Base-by-base conservation (phyloP, 2,113 vertebrate species). In the Sinocyclocheilus rhinocerous region DNA sequence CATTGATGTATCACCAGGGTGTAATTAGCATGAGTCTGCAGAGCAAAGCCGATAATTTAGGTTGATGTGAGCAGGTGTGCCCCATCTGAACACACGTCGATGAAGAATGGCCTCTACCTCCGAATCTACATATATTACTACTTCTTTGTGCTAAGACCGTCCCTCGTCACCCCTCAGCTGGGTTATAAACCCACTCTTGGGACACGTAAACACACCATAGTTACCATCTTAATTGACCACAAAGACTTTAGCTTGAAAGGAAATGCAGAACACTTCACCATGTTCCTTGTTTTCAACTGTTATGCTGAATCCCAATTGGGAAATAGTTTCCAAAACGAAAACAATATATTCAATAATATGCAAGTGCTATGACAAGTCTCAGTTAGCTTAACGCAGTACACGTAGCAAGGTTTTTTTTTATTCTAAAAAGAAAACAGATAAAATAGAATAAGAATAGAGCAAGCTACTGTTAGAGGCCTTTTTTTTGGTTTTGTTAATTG, bases 21-120 rank as follows among this genome's bases (percentile, higher is more conserved):
- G 81, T 90, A 89, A 90, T 90, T 90, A 90, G 84, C 85, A 84
- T 57, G 84, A 86, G 77, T 84, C 76, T 88, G 75, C 45, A 20
- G 84, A 82, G 82, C 80, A 88, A 82, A 79, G 70, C 83, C 85
- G 61, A 88, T 86, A 80, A 87, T 77, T 86, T 81, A 86, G 85
- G 57, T 61, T 84, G 82, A 88, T 88, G 77, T 70, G 63, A 84
- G 82, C 78, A 87, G 84, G 88, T 89, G 86, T 76, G 65, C 59
- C 57, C 42, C n/a, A 79, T 67, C 82, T 59, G 76, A 84, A 36
- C 55, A 42, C 50, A 42, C 29, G 29, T 57, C 33, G 20, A 55
- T 61, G 67, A 84, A 72, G 76, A 80, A 85, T 84, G 55, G 70
- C 67, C 69, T 26, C 7, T 75, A 55, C 59, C 57, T n/a, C 36